Conservation (phyloP, 2,113 vertebrate species). For the Rhadina sibilatrix region DNA sequence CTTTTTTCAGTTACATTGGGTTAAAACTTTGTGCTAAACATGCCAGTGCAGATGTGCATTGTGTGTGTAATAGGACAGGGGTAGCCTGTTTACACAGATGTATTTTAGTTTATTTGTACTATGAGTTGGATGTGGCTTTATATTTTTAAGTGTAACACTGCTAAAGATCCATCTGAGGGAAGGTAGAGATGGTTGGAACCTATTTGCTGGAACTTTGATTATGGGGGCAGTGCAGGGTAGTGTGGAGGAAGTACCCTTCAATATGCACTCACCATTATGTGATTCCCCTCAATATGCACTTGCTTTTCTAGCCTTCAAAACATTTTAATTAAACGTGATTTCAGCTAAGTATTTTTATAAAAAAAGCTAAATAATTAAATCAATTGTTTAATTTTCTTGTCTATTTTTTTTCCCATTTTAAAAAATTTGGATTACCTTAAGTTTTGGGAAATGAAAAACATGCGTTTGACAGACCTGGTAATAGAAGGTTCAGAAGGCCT, state of each 20-base stretch:
- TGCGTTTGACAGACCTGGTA: rapidly evolving
- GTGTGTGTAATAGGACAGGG: neutral
- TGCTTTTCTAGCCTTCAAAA: neutral
- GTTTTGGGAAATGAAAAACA: neutral
- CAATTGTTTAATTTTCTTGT: neutral
- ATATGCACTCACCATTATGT: neutral
- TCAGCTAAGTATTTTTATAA: neutral
- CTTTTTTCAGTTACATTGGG: constrained; percentile 22
- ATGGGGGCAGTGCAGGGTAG: neutral
- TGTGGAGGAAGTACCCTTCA: neutral
- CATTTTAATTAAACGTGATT: neutral
- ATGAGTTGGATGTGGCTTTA: neutral
- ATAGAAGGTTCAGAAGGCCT: neutral
- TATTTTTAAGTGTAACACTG: neutral
- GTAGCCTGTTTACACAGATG: constrained; percentile 3
- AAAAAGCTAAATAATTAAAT: neutral
- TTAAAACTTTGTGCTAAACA: constrained; percentile 20
- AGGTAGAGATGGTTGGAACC: neutral
- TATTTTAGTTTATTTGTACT: neutral
- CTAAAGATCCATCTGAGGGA: neutral
- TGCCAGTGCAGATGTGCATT: constrained; percentile 32
- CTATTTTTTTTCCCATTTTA: neutral
- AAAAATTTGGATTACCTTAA: neutral
- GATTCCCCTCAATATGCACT: neutral
- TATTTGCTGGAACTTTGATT: neutral